These are phyloP conservation scores for Bombus turneri DNA, from an alignment of 1,140 invertebrate species.

Conservation along the genomic window DNA sequence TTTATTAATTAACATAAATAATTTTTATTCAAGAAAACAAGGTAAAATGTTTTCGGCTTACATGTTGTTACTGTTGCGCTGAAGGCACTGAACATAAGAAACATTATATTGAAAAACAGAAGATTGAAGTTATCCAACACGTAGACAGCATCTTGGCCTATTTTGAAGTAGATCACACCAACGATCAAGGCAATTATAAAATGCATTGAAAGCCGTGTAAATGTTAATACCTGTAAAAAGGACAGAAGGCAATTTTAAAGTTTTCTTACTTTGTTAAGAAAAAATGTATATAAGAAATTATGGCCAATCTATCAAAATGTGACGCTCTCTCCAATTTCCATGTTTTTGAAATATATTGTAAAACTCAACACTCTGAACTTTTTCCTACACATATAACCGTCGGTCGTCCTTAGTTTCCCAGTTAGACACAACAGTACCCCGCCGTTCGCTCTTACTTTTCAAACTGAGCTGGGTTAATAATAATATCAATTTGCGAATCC, in stretches of 20 bases:
- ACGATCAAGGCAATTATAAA: slow-evolving; percentile 89
- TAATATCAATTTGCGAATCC: no score
- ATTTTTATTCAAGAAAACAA: not conserved
- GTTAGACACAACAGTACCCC: no score
- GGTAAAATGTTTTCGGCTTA: slow-evolving; percentile 83
- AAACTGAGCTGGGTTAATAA: no score
- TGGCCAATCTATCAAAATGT: no score
- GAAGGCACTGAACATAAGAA: slow-evolving; percentile 94
- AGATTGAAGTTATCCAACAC: slow-evolving; percentile 90
- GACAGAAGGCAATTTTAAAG: not conserved
- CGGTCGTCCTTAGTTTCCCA: no score
- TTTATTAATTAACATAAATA: slow-evolving; percentile 2
- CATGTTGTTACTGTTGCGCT: slow-evolving; percentile 93
- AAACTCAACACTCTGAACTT: no score
- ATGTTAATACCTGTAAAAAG: slow-evolving; percentile 85
- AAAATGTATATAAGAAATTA: not conserved
- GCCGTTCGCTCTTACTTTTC: no score
- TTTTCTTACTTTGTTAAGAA: not conserved
- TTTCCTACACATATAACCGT: no score
- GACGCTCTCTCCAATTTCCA: not conserved
- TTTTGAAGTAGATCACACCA: slow-evolving; percentile 90
- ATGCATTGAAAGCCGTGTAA: slow-evolving; percentile 90
- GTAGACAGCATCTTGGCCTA: slow-evolving; percentile 90
- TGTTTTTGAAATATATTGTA: no score
- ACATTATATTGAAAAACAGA: slow-evolving; percentile 92